Evolutionary conservation across 2,797 vertebrate genomes (phyloP).

Genomic region (Rhinophrynus dorsalis): DNA sequence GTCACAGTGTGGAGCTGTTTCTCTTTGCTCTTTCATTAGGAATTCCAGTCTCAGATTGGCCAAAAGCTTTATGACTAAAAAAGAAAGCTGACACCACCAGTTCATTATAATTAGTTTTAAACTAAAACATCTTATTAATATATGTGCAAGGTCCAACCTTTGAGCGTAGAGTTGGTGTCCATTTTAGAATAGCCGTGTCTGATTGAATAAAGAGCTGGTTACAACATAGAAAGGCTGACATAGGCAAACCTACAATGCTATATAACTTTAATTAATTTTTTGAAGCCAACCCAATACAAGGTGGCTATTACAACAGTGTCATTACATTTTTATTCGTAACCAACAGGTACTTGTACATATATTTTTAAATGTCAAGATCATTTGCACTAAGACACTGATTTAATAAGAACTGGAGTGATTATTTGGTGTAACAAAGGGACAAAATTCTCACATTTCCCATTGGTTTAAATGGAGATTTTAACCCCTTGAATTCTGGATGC

Average conservation of each 20-base stretch:
- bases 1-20: slow-evolving; percentile 68
- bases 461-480: no score
- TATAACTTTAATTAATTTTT: slow-evolving; percentile 15
- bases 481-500: no score
- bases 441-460: no score
- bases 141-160: slow-evolving; percentile 57
- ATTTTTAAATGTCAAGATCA: no score
- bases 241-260: slow-evolving; percentile 4
- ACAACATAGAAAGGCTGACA: slow-evolving; percentile 21
- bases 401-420: neutral
- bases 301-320: no score
- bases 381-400: neutral
- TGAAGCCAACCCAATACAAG: neutral
- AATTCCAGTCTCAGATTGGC: slow-evolving; percentile 64
- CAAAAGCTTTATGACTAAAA: slow-evolving; percentile 68
- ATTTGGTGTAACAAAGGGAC: no score
- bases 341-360: no score
- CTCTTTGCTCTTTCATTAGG: slow-evolving; percentile 70
- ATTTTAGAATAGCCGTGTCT: slow-evolving; percentile 56
- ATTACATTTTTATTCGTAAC: no score
- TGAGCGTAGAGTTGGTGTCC: slow-evolving; percentile 52
- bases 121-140: slow-evolving; percentile 63
- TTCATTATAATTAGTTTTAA: slow-evolving; percentile 73
- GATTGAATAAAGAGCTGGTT: slow-evolving; percentile 37
- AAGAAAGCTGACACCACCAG: slow-evolving; percentile 69